Base-by-base conservation (phyloP, 2,113 vertebrate species). In the Paracanthobrama guichenoti region DNA sequence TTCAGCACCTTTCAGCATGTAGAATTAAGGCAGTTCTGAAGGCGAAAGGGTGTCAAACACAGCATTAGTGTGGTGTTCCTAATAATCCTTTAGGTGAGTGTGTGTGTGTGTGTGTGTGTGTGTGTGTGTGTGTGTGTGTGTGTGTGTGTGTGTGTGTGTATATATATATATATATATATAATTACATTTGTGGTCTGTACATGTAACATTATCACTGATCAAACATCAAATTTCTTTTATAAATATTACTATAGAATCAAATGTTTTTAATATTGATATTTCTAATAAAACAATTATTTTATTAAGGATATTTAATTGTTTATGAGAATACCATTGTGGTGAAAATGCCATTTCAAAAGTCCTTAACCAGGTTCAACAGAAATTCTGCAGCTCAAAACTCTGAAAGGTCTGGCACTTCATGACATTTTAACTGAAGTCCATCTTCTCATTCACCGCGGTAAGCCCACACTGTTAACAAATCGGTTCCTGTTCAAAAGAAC, bases 401-500 rank as follows among this genome's bases (percentile, higher is more conserved):
- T 99, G 88, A 99, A 99, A 89, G 98, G 98, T 39, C 85, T 99
- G 92, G 98, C 98, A 0, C 87, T 99, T 72, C 96, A 99, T 0
- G 98, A 99, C 74, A 98, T 99, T 89, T 94, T 99, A 87, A 97
- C 97, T 0, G 97, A 99, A 89, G 92, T 98, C 64, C 98, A 99
- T 86, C 88, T 97, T 75, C 97, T 98, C 0, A 92, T 99, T 88
- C 98, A 99, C 89, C 93, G 97, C 96, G 97, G 98, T 99, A 85
- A 90, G 83, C 81, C 26, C 84, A 86, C 84, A 60, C 84, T 9
- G 60, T 48, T 1, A 44, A 26, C 10, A 10, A 71, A 67, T 3
- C n/a, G 1, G 13, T n/a, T 28, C 44, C 13, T 4, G 3, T 48
- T 18, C 1, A 48, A 50, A 12, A 74, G 8, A 50, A 20, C 46